Conservation (phyloP, 2,113 vertebrate genomes). For the Henicopernis longicauda region DNA sequence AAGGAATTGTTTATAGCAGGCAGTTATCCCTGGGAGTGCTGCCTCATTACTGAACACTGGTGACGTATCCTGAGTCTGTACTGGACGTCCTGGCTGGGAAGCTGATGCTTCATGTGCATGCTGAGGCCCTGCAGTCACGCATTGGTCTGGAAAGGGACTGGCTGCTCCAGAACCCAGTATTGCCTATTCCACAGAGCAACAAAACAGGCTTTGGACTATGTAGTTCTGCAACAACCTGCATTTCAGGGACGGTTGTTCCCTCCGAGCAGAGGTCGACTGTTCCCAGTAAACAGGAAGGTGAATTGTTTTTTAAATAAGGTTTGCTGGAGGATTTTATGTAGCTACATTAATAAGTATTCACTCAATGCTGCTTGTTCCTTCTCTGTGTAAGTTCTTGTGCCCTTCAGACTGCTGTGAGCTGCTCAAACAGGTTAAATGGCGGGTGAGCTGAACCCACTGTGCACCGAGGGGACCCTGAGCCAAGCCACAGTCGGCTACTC, state of each 20-base stretch:
- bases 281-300: not conserved
- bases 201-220: not conserved
- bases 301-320: not conserved
- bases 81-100: not conserved
- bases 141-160: not conserved
- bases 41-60: rapidly evolving
- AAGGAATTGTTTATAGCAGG: not conserved
- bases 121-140: not conserved
- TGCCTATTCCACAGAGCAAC: rapidly evolving
- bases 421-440: not conserved
- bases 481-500: not conserved
- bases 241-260: not conserved
- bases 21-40: rapidly evolving
- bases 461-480: rapidly evolving
- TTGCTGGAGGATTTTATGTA: not conserved
- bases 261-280: not conserved
- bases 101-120: rapidly evolving
- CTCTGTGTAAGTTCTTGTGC: not conserved
- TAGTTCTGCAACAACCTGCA: not conserved
- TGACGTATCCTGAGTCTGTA: rapidly evolving
- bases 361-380: not conserved
- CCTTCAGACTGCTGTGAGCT: not conserved
- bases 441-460: not conserved
- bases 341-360: not conserved
- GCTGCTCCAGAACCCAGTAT: not conserved